Conservation (phyloP, 2,113 vertebrate genomes). For the Oriolus oriolus region DNA sequence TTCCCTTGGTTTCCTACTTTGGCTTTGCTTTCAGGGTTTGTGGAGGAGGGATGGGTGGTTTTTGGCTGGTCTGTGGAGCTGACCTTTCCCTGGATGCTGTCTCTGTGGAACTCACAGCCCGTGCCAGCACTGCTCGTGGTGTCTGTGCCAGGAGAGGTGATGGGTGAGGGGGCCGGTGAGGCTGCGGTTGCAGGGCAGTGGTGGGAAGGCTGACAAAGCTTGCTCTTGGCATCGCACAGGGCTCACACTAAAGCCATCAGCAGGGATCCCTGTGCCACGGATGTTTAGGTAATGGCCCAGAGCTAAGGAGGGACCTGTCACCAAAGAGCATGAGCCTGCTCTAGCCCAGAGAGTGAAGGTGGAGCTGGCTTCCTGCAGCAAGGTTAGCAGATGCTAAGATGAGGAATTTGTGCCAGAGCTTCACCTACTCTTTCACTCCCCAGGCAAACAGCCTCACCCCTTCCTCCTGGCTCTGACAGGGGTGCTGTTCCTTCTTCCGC, state of each 20-base stretch:
- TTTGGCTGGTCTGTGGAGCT: background rate
- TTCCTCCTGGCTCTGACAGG: background rate
- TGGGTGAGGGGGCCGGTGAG: background rate
- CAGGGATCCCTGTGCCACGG: background rate
- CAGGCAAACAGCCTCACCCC: background rate
- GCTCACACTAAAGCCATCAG: background rate
- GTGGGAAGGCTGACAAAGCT: background rate
- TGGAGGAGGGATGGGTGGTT: background rate
- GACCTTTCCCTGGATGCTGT: background rate
- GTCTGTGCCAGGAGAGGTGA: background rate
- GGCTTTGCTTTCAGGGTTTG: background rate
- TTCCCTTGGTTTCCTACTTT: background rate
- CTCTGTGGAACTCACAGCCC: background rate
- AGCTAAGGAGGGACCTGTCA: background rate
- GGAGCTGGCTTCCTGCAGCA: background rate
- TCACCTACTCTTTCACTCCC: background rate
- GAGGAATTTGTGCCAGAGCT: background rate
- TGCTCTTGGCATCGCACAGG: rapidly evolving
- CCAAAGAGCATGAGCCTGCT: background rate
- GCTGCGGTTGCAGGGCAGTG: background rate
- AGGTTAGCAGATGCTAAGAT: background rate
- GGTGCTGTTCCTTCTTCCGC: background rate
- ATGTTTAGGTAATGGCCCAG: background rate
- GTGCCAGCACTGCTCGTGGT: background rate
- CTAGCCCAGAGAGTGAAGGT: background rate